These are phyloP conservation scores for Plectrocnemia conspersa DNA, from an alignment of 1,140 invertebrate species.

Conservation along the genomic window DNA sequence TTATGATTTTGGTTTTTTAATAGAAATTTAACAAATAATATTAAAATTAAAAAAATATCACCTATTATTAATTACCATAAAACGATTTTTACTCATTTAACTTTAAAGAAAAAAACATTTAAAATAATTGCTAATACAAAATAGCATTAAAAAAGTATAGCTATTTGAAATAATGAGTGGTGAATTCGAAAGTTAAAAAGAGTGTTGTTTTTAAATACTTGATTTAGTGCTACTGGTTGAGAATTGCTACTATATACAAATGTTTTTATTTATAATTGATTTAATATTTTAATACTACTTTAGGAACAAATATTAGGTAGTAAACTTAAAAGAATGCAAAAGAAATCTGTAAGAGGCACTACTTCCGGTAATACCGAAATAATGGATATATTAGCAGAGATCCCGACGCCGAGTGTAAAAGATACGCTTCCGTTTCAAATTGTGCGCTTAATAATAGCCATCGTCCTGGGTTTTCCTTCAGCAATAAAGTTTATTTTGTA, in stretches of 20 bases:
- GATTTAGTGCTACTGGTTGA: no score
- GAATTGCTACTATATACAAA: conserved; percentile 2
- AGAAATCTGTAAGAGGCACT: conserved; percentile 55
- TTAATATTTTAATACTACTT: conserved; percentile 36
- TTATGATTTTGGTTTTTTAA: no score
- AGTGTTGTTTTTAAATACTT: no score
- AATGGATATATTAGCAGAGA: conserved; percentile 62
- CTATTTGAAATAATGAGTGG: no score
- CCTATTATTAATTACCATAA: no score
- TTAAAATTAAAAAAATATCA: no score
- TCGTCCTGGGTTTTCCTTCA: conserved; percentile 57
- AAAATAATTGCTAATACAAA: no score
- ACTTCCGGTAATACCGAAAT: conserved; percentile 55
- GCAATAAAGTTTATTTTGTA: conserved; percentile 49
- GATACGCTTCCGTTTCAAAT: conserved; percentile 83
- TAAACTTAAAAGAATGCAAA: conserved; percentile 69
- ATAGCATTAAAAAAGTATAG: no score
- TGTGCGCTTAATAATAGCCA: conserved; percentile 59
- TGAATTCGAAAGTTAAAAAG: no score
- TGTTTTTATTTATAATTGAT: not conserved
- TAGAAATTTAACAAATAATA: no score
- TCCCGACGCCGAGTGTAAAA: conserved; percentile 72
- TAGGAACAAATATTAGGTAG: conserved; percentile 70
- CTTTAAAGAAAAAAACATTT: no score
- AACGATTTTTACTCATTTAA: no score